Evolutionary conservation across 2,888 invertebrate genomes (phyloP).

Genomic region (Xestia rhomboidea): DNA sequence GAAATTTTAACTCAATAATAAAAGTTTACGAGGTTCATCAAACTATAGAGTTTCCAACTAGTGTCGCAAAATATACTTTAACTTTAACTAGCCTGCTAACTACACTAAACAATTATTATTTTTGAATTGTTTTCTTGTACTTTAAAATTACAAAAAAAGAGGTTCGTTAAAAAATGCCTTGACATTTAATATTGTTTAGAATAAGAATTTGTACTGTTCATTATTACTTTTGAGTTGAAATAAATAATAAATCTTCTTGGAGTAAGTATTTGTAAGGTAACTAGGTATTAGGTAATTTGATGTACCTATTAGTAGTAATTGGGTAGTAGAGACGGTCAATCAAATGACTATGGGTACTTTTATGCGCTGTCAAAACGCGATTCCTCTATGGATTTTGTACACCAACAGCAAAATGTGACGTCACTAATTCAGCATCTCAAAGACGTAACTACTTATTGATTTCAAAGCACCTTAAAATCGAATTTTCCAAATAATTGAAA

Average conservation of each 20-base stretch:
- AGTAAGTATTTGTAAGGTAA: not conserved
- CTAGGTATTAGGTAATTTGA: not conserved
- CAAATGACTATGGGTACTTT: not conserved
- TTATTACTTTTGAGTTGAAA: not conserved
- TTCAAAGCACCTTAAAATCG: not conserved
- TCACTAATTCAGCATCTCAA: not conserved
- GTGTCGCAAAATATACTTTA: not conserved
- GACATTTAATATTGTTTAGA: not conserved
- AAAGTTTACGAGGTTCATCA: not conserved
- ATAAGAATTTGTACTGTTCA: not conserved
- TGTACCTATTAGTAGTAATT: not conserved
- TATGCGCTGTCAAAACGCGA: not conserved
- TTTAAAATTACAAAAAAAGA: not conserved
- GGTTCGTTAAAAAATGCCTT: conserved; percentile 3
- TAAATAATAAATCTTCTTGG: not conserved
- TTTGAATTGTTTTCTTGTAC: not conserved
- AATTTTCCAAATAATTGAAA: no score
- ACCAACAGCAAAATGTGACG: not conserved
- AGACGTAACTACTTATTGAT: not conserved
- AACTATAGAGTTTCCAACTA: not conserved
- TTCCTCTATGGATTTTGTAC: not conserved
- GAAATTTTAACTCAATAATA: not conserved
- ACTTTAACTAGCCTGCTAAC: not conserved
- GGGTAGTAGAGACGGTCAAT: not conserved
- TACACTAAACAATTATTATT: not conserved